Evolutionary conservation across 30 jellyfish, hydroid and myxozoan species (phyloP).

Genomic region (Chrysaora quinquecirrha): DNA sequence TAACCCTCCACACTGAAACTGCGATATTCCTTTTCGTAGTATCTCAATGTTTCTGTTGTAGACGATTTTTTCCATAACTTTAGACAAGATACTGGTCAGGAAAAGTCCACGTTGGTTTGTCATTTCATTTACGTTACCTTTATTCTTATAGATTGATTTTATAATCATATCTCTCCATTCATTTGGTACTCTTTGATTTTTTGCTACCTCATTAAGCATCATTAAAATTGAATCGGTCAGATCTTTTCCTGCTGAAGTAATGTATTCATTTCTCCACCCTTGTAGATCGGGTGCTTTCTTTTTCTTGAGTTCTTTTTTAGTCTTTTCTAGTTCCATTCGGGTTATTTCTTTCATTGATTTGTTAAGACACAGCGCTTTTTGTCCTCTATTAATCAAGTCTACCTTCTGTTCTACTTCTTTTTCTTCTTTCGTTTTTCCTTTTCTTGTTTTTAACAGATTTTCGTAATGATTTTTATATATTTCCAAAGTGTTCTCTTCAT

Average conservation of each 20-base stretch:
- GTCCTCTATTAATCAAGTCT: not conserved
- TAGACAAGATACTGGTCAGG: conserved; percentile 20
- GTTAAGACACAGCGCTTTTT: conserved; percentile 11
- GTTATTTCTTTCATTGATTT: not conserved
- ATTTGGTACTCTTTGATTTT: conserved; percentile 16
- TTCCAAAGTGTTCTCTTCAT: not conserved
- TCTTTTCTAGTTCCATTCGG: conserved; percentile 25
- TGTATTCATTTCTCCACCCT: conserved; percentile 11
- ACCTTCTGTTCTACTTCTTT: not conserved
- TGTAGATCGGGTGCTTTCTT: conserved; percentile 37
- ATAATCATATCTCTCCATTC: conserved; percentile 31
- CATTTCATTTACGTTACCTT: conserved; percentile 15
- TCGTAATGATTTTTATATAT: not conserved
- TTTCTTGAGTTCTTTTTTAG: conserved; percentile 28
- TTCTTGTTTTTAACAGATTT: not conserved
- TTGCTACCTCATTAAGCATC: conserved; percentile 2
- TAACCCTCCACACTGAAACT: conserved; percentile 28
- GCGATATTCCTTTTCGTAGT: too few species aligned
- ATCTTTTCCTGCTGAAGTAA: conserved; percentile 29
- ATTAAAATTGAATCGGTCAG: conserved; percentile 9
- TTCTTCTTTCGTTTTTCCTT: not conserved
- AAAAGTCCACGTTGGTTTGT: conserved; percentile 44
- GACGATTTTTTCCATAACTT: conserved; percentile 13
- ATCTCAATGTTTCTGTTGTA: too few species aligned
- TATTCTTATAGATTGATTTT: too few species aligned